These are phyloP conservation scores for Mongoloraphidia duomilia DNA, from an alignment of 2,888 invertebrate species.

Conservation along the genomic window DNA sequence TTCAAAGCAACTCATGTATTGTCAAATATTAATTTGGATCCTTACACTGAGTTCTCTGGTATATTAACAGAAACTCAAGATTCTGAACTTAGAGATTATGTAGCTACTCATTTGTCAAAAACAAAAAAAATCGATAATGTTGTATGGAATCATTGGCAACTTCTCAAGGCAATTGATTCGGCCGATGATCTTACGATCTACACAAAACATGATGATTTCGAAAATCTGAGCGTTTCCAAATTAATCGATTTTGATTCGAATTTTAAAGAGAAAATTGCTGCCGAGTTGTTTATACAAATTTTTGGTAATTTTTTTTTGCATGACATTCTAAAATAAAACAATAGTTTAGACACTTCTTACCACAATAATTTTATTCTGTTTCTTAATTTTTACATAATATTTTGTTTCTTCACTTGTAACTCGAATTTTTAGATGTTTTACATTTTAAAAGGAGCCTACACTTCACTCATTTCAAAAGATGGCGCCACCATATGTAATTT, in stretches of 20 bases:
- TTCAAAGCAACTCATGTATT: constrained; percentile 49
- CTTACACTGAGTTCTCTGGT: constrained; percentile 38
- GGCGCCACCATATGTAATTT: no score
- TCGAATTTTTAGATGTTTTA: no score
- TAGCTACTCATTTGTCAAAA: constrained; percentile 48
- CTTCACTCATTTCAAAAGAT: no score
- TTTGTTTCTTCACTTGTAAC: not conserved
- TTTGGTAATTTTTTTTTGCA: constrained; percentile 36
- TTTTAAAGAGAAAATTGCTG: constrained; percentile 42
- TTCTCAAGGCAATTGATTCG: constrained; percentile 26
- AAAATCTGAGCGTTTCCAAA: constrained; percentile 16
- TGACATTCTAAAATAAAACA: no score
- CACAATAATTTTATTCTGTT: no score
- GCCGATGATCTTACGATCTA: constrained; percentile 5
- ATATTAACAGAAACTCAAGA: constrained; percentile 43
- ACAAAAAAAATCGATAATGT: constrained; percentile 26
- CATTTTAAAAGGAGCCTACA: no score
- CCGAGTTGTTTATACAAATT: constrained; percentile 39
- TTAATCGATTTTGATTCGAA: constrained; percentile 18
- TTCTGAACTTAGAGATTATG: constrained; percentile 45
- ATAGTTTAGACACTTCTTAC: no score
- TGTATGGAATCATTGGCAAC: constrained; percentile 28
- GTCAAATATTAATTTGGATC: constrained; percentile 43
- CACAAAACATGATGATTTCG: constrained; percentile 7
- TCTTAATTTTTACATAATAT: constrained; percentile 2